Conservation (phyloP, 2,113 vertebrate genomes). For the Atrichornis clamosus region DNA sequence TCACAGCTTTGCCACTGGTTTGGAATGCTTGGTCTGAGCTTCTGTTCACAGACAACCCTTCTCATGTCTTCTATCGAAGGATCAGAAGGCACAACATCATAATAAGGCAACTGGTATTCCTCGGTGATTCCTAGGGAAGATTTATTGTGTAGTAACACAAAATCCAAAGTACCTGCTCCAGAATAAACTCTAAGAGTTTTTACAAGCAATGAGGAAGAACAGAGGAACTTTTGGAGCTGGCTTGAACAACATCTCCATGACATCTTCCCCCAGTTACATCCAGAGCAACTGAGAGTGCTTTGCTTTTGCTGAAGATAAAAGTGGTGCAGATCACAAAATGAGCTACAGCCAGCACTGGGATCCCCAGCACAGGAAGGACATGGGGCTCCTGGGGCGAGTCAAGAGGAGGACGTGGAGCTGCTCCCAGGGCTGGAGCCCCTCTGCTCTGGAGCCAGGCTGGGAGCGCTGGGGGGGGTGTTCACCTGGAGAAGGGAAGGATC, state of each 20-base stretch:
- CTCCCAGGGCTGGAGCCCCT: not conserved
- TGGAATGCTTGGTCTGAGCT: conserved; percentile 89
- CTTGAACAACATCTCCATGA: not conserved
- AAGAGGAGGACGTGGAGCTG: not conserved
- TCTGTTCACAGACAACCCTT: conserved; percentile 94
- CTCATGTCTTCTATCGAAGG: conserved; percentile 95
- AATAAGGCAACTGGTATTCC: conserved; percentile 97
- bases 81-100: conserved; percentile 95
- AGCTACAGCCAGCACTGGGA: not conserved
- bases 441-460: not conserved
- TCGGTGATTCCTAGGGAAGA: conserved; percentile 83
- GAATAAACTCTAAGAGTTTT: not conserved
- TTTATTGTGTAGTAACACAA: not conserved
- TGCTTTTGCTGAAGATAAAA: not conserved
- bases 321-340: not conserved
- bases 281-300: not conserved
- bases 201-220: not conserved
- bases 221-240: not conserved
- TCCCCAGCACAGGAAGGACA: not conserved
- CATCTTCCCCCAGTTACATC: not conserved
- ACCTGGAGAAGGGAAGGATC: not conserved
- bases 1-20: conserved; percentile 99
- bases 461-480: not conserved
- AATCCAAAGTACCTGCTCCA: not conserved
- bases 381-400: not conserved